A percentile compares a stretch with the other conserved stretches of the same genome.
phyloP scores from a whole-genome alignment of 2,797 vertebrate species.

The Gallinago solitaria region DNA sequence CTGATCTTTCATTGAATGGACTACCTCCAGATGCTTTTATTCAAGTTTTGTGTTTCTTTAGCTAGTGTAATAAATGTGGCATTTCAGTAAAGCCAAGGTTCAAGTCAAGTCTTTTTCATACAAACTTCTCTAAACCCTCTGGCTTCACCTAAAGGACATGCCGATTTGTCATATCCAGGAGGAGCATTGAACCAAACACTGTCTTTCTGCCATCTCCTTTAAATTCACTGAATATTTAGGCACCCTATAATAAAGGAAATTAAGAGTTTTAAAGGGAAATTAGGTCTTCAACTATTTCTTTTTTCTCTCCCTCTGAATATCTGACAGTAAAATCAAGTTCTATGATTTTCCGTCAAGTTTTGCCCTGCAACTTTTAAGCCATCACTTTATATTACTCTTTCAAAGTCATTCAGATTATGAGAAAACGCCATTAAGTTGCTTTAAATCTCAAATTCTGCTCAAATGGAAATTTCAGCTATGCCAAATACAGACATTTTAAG shows the following conservation, averaged over 20 bases:
- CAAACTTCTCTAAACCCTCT: neutral
- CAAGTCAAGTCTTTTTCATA: neutral
- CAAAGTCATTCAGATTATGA: neutral
- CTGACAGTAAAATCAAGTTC: neutral
- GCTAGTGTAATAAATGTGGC: neutral
- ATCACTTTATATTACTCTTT: neutral
- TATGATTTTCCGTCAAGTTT: neutral
- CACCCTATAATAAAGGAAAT: neutral
- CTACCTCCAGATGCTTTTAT: neutral
- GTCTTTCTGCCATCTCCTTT: neutral
- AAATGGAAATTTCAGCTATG: neutral
- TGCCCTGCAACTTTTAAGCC: neutral
- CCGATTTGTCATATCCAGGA: neutral
- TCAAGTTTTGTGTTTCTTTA: neutral
- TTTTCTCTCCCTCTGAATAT: neutral
- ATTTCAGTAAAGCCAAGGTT: conserved; percentile 18
- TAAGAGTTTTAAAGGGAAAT: neutral
- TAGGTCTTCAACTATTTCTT: neutral
- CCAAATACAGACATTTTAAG: conserved; percentile 14
- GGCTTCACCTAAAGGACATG: neutral
- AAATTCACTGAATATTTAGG: neutral
- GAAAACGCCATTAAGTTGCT: neutral
- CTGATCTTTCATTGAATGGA: neutral
- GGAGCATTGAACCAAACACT: neutral
- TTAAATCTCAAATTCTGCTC: neutral